Conservation (phyloP, 2,113 vertebrate species). For the Xenus cinereus region DNA sequence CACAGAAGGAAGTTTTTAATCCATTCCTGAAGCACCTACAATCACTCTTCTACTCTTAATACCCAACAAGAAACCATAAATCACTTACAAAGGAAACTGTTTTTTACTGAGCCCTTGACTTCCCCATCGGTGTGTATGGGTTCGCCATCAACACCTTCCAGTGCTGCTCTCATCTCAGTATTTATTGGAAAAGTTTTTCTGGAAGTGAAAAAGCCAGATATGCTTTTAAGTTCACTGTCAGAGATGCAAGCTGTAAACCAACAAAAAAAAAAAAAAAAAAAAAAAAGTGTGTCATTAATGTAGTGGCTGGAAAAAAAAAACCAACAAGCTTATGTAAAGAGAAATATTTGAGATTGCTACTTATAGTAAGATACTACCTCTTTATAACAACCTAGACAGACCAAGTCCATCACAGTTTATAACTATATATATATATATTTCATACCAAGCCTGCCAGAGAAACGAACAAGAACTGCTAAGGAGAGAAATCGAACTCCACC, state of each 20-base stretch:
- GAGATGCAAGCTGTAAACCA: neutral
- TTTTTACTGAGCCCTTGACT: neutral
- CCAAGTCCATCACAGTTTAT: too few species aligned
- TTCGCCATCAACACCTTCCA: neutral
- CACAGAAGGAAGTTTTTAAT: neutral
- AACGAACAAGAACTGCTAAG: neutral
- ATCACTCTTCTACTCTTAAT: neutral
- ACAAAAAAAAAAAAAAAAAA: neutral
- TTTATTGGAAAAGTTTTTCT: neutral
- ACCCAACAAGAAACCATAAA: neutral
- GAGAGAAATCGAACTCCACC: neutral
- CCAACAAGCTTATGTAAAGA: neutral
- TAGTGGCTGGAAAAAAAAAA: neutral
- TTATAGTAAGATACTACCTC: neutral
- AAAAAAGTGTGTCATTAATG: rapidly evolving
- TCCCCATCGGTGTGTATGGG: rapidly evolving
- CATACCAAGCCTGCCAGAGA: neutral
- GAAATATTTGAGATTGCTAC: neutral
- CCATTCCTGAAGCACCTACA: neutral
- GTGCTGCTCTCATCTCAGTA: neutral
- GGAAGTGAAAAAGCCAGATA: neutral
- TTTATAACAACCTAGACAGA: neutral
- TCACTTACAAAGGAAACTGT: neutral
- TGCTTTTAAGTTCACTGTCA: neutral
- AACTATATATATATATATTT: rapidly evolving